Percentiles rank a stretch among this genome's conserved stretches.
These are phyloP conservation scores for Pseudeuparius sepicola DNA, from an alignment of 2,888 invertebrate genomes.

Conservation along the genomic window DNA sequence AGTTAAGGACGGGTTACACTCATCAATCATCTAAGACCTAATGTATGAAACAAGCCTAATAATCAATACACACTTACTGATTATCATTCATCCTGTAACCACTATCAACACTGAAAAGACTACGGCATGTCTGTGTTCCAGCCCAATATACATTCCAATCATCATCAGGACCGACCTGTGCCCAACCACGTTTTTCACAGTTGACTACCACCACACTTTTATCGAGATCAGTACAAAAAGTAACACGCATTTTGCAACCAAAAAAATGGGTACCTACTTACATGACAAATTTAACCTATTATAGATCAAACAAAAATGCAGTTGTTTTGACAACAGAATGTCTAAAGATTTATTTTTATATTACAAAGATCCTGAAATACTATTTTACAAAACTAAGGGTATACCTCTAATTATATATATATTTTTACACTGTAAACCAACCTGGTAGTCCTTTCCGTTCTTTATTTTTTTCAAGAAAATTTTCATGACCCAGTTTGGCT, in stretches of 20 bases:
- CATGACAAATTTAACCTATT: constrained; percentile 15
- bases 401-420: background rate
- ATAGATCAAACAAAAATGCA: constrained; percentile 16
- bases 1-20: too few relatives aligned
- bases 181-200: constrained; percentile 88
- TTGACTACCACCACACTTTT: constrained; percentile 87
- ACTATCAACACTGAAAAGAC: constrained; percentile 83
- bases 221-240: constrained; percentile 80
- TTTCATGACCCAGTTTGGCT: constrained; percentile 49
- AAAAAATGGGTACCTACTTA: constrained; percentile 7
- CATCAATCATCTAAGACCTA: too few relatives aligned
- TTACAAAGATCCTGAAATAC: too few relatives aligned
- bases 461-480: constrained; percentile 54
- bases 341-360: background rate
- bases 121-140: constrained; percentile 81
- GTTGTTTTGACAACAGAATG: background rate
- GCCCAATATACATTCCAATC: constrained; percentile 98
- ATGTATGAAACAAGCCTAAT: too few relatives aligned
- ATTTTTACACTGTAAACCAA: constrained; percentile 61
- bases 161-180: constrained; percentile 76
- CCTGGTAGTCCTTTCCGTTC: constrained; percentile 62
- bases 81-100: constrained; percentile 88
- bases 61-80: constrained; percentile 61
- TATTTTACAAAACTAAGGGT: too few relatives aligned
- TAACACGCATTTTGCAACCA: constrained; percentile 40